Percentiles rank a stretch among this genome's conserved stretches.
These are phyloP conservation scores for Cheilosia grossa DNA, from an alignment of 2,888 invertebrate species.

Conservation along the genomic window DNA sequence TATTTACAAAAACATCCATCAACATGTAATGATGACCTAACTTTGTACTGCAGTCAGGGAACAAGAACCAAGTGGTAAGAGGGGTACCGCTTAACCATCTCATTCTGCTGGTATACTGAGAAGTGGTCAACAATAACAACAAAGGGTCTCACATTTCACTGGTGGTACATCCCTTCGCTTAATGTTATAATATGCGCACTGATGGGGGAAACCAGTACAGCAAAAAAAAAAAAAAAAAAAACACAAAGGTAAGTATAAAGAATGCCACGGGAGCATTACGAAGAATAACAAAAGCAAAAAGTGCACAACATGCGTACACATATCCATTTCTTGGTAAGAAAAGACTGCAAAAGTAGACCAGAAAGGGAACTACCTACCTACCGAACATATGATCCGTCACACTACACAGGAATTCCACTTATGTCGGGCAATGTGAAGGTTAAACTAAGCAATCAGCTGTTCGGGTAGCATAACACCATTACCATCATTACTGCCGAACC, in stretches of 20 bases:
- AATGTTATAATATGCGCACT: conserved; percentile 27
- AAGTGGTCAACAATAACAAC: conserved; percentile 42
- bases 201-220: conserved; percentile 54
- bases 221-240: conserved; percentile 39
- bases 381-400: conserved; percentile 72
- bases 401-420: conserved; percentile 67
- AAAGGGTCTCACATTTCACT: conserved; percentile 69
- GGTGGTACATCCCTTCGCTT: conserved; percentile 58
- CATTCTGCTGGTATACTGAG: conserved; percentile 58
- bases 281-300: conserved; percentile 37
- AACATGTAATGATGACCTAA: conserved; percentile 45
- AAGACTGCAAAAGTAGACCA: conserved; percentile 47
- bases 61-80: conserved; percentile 15
- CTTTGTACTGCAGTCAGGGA: conserved; percentile 17
- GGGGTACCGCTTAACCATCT: conserved; percentile 15
- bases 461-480: conserved; percentile 65
- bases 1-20: conserved; percentile 61
- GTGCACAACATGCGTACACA: conserved; percentile 59
- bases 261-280: conserved; percentile 53
- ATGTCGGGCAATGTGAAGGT: conserved; percentile 72
- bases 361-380: conserved; percentile 24
- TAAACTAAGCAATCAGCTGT: conserved; percentile 74
- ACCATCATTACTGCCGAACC: conserved; percentile 39
- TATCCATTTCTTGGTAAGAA: conserved; percentile 56
- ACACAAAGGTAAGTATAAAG: conserved; percentile 25